These are phyloP conservation scores for Rhyacophila evoluta DNA, from an alignment of 2,888 invertebrate genomes.

Conservation along the genomic window DNA sequence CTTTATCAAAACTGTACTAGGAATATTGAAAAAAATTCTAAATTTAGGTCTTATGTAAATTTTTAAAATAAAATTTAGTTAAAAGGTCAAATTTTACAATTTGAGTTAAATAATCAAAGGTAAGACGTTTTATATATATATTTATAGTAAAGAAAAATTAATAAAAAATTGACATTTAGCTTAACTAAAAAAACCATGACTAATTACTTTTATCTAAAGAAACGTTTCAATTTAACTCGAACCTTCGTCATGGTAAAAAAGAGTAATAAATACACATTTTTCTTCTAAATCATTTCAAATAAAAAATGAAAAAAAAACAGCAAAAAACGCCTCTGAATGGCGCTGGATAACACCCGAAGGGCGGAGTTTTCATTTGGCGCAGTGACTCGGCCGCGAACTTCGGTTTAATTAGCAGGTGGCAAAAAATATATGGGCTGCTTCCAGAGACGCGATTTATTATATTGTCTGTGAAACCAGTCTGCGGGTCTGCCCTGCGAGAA, in stretches of 20 bases:
- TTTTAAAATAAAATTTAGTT: no score
- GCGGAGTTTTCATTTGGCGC: slow-evolving; percentile 43
- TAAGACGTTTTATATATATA: no score
- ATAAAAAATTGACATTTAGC: no score
- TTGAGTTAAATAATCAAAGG: no score
- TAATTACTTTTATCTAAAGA: background rate
- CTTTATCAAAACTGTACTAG: no score
- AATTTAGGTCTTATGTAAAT: no score
- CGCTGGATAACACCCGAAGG: slow-evolving; percentile 36
- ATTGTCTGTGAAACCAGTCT: background rate
- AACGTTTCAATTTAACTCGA: background rate
- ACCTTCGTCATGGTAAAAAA: background rate
- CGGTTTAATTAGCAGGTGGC: slow-evolving; percentile 19
- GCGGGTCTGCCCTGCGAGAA: background rate
- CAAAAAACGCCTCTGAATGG: background rate
- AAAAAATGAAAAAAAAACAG: no score
- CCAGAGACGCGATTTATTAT: slow-evolving; percentile 22
- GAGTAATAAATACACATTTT: background rate
- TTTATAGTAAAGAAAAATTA: no score
- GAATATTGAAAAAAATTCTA: no score
- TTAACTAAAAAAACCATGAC: background rate
- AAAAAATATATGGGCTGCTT: slow-evolving; percentile 11
- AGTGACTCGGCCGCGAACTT: slow-evolving; percentile 16
- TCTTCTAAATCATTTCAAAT: background rate
- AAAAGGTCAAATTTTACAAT: no score